A percentile compares a stretch with the other conserved stretches of the same genome.
phyloP scores from a whole-genome alignment of 2,797 vertebrate genomes.

The Centropyge bicolor region DNA sequence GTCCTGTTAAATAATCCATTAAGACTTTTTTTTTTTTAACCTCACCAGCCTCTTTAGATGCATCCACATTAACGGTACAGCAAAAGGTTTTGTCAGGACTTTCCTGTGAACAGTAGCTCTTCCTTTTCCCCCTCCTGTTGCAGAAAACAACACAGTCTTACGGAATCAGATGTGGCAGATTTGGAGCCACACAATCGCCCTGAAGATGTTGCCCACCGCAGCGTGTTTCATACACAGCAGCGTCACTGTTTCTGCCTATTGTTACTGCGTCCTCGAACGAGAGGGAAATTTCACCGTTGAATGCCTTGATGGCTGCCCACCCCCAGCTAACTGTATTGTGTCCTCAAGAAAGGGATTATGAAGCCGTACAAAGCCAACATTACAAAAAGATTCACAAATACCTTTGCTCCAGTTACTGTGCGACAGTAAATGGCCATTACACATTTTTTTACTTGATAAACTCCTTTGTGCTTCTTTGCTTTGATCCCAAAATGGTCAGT shows the following conservation, averaged over 20 bases:
- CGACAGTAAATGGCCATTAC: not conserved
- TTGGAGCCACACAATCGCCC: constrained; percentile 25
- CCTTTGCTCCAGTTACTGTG: constrained; percentile 7
- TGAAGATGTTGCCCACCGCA: constrained; percentile 26
- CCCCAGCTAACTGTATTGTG: constrained; percentile 43
- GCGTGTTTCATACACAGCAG: constrained; percentile 5
- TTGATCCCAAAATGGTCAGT: not conserved
- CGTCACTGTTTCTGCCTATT: constrained; percentile 29
- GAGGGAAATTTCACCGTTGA: constrained; percentile 42
- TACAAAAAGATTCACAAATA: constrained; percentile 14
- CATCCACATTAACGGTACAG: constrained; percentile 47
- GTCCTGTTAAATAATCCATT: constrained; percentile 85
- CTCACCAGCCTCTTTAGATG: constrained; percentile 53
- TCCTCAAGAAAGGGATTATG: constrained; percentile 53
- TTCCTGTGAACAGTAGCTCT: constrained; percentile 1
- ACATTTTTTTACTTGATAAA: not conserved
- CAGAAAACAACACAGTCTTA: constrained; percentile 15
- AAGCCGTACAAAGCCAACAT: constrained; percentile 28
- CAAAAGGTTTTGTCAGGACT: constrained; percentile 54
- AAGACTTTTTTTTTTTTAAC: constrained; percentile 53
- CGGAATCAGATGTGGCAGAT: constrained; percentile 60
- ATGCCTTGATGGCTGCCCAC: constrained; percentile 48
- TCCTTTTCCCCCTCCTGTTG: not conserved
- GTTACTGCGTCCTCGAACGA: constrained; percentile 45
- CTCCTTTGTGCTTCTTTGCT: not conserved